Conservation (phyloP, 2,113 vertebrate species). For the Cynopterus brachyotis region DNA sequence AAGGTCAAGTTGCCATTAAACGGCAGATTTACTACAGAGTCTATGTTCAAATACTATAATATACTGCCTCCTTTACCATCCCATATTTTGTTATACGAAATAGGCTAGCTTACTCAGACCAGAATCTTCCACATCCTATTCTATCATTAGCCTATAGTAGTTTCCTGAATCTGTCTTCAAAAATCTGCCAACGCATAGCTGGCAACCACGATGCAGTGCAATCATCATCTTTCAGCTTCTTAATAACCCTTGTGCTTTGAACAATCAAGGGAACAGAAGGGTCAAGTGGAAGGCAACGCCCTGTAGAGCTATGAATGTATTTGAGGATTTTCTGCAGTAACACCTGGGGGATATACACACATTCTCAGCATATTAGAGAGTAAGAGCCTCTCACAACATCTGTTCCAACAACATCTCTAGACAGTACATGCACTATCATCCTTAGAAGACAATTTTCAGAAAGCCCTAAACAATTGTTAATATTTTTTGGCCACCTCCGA, state of each 20-base stretch:
- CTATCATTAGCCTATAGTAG: conserved; percentile 51
- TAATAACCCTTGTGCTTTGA: conserved; percentile 75
- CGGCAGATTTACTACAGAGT: neutral
- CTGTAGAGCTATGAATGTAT: conserved; percentile 60
- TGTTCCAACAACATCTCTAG: conserved; percentile 77
- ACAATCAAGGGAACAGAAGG: conserved; percentile 68
- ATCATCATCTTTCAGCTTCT: conserved; percentile 74
- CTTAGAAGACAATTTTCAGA: conserved; percentile 74
- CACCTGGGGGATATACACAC: conserved; percentile 67
- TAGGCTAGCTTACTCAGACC: conserved; percentile 22
- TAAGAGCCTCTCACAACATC: conserved; percentile 72
- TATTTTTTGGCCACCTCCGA: conserved; percentile 47
- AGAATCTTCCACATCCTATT: conserved; percentile 55
- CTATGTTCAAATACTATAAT: neutral
- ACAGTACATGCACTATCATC: conserved; percentile 70
- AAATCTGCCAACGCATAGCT: conserved; percentile 65
- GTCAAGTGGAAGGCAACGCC: conserved; percentile 75
- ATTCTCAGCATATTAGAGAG: conserved; percentile 59
- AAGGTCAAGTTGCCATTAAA: conserved; percentile 9
- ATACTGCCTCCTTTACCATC: neutral
- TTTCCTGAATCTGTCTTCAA: conserved; percentile 65
- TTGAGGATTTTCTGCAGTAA: conserved; percentile 42
- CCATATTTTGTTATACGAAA: conserved; percentile 11
- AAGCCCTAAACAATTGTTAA: conserved; percentile 73
- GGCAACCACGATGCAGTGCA: conserved; percentile 45